Percentiles rank a stretch among this genome's conserved stretches.
These are phyloP conservation scores for Fissipunctia ypsillon DNA, from an alignment of 2,888 invertebrate species.

Conservation along the genomic window DNA sequence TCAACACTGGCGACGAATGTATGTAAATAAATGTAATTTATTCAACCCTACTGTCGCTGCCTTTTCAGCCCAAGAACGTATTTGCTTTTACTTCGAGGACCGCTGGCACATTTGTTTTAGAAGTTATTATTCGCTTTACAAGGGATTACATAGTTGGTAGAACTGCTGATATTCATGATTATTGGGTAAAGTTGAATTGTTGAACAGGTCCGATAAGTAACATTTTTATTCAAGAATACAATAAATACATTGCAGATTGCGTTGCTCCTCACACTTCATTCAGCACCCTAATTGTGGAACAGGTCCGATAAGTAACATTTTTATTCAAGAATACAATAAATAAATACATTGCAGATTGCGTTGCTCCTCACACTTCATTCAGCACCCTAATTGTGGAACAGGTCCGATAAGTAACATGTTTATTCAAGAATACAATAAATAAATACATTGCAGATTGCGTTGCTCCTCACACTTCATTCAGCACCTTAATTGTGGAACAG, in stretches of 20 bases:
- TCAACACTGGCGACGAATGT: constrained; percentile 53
- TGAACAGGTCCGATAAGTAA: neutral
- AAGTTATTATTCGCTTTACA: constrained; percentile 47
- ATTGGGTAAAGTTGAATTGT: constrained; percentile 15
- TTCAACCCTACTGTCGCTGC: constrained; percentile 50
- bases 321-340: too few relatives aligned
- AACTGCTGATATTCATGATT: constrained; percentile 17
- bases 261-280: neutral
- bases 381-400: too few relatives aligned
- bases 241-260: too few relatives aligned
- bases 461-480: too few relatives aligned
- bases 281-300: too few relatives aligned
- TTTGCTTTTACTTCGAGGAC: constrained; percentile 45
- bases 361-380: too few relatives aligned
- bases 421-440: too few relatives aligned
- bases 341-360: too few relatives aligned
- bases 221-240: constrained; percentile 11
- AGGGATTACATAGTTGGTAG: constrained; percentile 23
- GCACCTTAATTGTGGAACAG: too few relatives aligned
- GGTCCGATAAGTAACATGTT: too few relatives aligned
- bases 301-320: too few relatives aligned
- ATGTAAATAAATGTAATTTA: constrained; percentile 58
- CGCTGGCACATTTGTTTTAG: constrained; percentile 42
- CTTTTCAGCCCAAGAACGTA: constrained; percentile 46
- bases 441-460: too few relatives aligned